Evolutionary conservation across 2,888 invertebrate species (phyloP).

Genomic region (Trachelus stipa): DNA sequence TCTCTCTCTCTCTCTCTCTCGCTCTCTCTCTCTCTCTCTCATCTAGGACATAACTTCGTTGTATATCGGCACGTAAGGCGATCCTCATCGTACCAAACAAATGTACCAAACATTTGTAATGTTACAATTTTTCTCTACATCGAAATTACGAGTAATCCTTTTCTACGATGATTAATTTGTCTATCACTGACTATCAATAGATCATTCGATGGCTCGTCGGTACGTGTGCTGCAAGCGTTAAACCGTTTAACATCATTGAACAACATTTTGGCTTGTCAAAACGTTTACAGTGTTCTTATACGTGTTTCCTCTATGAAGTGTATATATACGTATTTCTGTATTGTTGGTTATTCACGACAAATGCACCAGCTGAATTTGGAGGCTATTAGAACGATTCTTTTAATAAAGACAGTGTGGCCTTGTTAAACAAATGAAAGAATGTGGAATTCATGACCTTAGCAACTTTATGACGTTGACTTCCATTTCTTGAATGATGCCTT

Average conservation of each 20-base stretch:
- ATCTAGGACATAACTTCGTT: neutral
- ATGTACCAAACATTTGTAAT: neutral
- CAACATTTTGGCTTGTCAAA: constrained; percentile 65
- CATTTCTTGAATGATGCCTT: too few relatives aligned
- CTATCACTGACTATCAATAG: neutral
- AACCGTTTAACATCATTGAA: constrained; percentile 47
- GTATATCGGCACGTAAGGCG: neutral
- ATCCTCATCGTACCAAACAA: neutral
- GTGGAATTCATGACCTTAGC: too few relatives aligned
- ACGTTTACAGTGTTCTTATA: constrained; percentile 51
- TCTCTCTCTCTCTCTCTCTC: neutral
- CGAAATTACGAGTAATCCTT: neutral
- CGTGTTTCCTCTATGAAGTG: constrained; percentile 37
- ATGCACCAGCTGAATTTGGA: too few relatives aligned
- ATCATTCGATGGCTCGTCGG: constrained; percentile 12
- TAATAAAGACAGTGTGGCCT: too few relatives aligned
- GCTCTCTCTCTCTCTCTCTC: too few relatives aligned
- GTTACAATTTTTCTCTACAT: neutral
- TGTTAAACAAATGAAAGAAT: too few relatives aligned
- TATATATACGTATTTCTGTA: constrained; percentile 38
- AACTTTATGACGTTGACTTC: too few relatives aligned
- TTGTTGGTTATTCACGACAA: neutral
- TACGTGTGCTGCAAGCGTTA: constrained; percentile 15
- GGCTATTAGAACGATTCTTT: too few relatives aligned
- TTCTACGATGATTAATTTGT: neutral